phyloP scores from a whole-genome alignment of 2,113 vertebrate species.

The Rhegmatorhina hoffmannsi region DNA sequence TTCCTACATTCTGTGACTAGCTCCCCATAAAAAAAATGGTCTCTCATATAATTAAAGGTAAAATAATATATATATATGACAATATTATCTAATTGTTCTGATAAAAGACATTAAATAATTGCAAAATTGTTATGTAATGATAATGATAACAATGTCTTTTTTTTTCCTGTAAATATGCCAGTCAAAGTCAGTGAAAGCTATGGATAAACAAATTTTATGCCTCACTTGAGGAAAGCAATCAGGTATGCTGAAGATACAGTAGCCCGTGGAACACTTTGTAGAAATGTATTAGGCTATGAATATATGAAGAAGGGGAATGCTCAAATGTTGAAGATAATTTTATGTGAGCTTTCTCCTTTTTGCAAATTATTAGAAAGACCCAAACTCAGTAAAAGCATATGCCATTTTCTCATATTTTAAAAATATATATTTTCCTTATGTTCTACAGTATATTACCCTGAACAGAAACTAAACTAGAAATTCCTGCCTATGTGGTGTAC shows the following conservation, averaged over 20 bases:
- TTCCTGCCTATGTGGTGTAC: background rate
- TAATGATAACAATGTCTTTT: background rate
- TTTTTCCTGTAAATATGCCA: background rate
- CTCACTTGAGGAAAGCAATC: background rate
- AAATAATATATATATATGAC: background rate
- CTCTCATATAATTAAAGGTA: background rate
- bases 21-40: background rate
- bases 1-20: background rate
- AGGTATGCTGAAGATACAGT: background rate
- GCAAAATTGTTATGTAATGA: background rate
- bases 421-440: background rate
- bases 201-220: background rate
- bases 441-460: background rate
- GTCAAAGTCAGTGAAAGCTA: background rate
- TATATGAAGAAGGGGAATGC: background rate
- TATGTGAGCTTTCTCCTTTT: background rate
- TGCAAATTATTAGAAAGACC: background rate
- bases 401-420: background rate
- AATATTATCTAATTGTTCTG: background rate
- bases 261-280: background rate
- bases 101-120: background rate
- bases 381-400: background rate
- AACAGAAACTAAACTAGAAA: background rate
- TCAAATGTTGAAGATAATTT: background rate
- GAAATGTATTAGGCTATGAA: background rate